Evolutionary conservation across 2,888 invertebrate genomes (phyloP), one percentile per base, ranked within the genome.

Genomic region (Tenthredo mesomela): DNA sequence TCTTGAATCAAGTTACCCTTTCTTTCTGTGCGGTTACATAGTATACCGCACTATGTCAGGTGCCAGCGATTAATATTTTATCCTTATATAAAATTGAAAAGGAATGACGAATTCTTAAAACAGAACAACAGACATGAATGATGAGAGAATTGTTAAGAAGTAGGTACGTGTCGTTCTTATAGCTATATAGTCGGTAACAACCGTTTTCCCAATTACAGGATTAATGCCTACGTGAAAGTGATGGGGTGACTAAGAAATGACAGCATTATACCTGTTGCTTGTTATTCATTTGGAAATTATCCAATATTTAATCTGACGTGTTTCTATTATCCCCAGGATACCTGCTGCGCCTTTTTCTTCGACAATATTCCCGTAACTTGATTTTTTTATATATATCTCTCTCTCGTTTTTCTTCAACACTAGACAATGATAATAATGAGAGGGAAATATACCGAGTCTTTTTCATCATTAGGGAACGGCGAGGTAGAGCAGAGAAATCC

Each of bases 401-500:
- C 33, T 33, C 4, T 21, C 12, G 18, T 61, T 40, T 50, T 77
- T 54, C 29, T 61, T 61, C 33, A 0, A 5, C 29, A 10, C 47
- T 9, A 18, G 33, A 47, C 12, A 29, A 33, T 77, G 77, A 77
- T 47, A n/a, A 50, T 77, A 50, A 50, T 77, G 77, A 7, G 9
- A 54, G 25, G 29, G 33, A 77, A 29, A 50, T 77, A n/a, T 77
- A 15, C 29, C 33, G 50, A 18, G 77, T 50, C 29, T 54, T 37
- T 78, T 80, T 21, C 37, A 80, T 80, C 80, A 61, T 58, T 80
- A 80, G 58, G 21, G 50, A 80, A 61, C 12, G 40, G 18, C 5
- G 58, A 67, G 25, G 67, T 33, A 67, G 21, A n/a, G 80, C 80
- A 40, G 40, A 61, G 61, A 61, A 80, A 80, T 80, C 58, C 80